phyloP scores from a whole-genome alignment of 2,797 vertebrate species.

The Sylvilagus floridanus region DNA sequence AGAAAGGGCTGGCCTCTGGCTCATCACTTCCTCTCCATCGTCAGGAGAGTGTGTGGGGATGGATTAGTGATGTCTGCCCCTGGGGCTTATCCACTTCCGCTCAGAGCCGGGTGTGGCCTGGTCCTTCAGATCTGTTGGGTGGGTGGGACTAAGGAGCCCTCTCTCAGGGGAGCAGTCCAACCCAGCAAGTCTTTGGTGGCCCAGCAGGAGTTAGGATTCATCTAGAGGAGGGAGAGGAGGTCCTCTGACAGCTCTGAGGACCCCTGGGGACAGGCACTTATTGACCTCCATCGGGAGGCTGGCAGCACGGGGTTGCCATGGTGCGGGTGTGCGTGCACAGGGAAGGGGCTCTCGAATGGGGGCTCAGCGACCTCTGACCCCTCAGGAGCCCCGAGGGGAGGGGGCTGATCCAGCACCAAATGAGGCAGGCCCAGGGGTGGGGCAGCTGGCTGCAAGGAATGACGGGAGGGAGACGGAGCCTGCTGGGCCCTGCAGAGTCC shows the following conservation, averaged over 20 bases:
- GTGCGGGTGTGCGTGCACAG: not conserved
- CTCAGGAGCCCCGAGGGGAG: not conserved
- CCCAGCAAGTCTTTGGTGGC: not conserved
- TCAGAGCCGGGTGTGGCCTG: not conserved
- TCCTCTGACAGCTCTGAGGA: too few relatives aligned
- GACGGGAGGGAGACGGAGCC: not conserved
- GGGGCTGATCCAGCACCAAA: too few relatives aligned
- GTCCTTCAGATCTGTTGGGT: not conserved
- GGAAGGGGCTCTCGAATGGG: not conserved
- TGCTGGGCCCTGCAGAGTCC: not conserved
- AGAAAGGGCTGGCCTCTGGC: not conserved
- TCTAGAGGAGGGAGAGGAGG: not conserved
- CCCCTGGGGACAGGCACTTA: too few relatives aligned
- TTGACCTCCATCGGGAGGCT: not conserved
- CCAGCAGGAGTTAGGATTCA: not conserved
- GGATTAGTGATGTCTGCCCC: not conserved
- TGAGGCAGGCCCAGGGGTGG: not conserved
- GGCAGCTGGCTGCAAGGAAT: not conserved
- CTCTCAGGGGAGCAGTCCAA: not conserved
- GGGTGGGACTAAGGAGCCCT: not conserved
- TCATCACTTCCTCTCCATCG: not conserved
- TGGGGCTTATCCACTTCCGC: not conserved
- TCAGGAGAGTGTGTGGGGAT: not conserved
- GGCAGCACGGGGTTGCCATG: not conserved
- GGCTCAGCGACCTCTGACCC: fast-evolving